Evolutionary conservation across 2,888 invertebrate species (phyloP).

Genomic region (Villa cingulata): DNA sequence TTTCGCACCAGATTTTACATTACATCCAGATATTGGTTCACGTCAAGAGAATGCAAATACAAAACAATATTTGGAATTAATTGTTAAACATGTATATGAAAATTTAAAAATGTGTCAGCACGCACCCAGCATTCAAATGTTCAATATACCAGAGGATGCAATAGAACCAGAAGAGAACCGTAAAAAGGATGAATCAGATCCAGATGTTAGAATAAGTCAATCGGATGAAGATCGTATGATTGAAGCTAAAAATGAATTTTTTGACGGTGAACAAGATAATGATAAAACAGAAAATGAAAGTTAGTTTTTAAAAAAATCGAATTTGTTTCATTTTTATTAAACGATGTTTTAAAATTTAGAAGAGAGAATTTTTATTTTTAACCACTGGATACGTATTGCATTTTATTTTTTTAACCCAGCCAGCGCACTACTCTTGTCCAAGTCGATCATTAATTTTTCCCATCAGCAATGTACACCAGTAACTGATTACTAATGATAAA

Average conservation of each 20-base stretch:
- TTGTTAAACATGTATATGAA: slow-evolving; percentile 78
- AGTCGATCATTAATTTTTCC: no score
- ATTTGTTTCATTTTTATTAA: no score
- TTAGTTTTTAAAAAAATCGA: slow-evolving; percentile 12
- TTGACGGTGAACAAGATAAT: slow-evolving; percentile 79
- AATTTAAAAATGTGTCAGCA: slow-evolving; percentile 87
- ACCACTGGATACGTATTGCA: no score
- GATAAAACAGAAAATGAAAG: slow-evolving; percentile 49
- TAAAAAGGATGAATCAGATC: slow-evolving; percentile 64
- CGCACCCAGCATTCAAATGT: slow-evolving; percentile 96
- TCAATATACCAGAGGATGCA: slow-evolving; percentile 77
- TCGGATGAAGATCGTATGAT: slow-evolving; percentile 70
- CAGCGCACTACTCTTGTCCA: no score
- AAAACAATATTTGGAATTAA: slow-evolving; percentile 82
- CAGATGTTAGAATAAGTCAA: slow-evolving; percentile 63
- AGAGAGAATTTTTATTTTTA: no score
- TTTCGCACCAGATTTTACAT: slow-evolving; percentile 91
- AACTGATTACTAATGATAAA: no score
- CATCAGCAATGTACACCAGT: no score
- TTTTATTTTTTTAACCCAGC: no score
- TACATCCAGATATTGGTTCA: slow-evolving; percentile 85
- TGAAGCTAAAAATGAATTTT: slow-evolving; percentile 78
- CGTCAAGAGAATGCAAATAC: slow-evolving; percentile 86
- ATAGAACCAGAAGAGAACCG: slow-evolving; percentile 53
- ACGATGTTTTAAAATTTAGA: no score